phyloP scores from a whole-genome alignment of 2,888 invertebrate genomes.

The Agrotis puta region DNA sequence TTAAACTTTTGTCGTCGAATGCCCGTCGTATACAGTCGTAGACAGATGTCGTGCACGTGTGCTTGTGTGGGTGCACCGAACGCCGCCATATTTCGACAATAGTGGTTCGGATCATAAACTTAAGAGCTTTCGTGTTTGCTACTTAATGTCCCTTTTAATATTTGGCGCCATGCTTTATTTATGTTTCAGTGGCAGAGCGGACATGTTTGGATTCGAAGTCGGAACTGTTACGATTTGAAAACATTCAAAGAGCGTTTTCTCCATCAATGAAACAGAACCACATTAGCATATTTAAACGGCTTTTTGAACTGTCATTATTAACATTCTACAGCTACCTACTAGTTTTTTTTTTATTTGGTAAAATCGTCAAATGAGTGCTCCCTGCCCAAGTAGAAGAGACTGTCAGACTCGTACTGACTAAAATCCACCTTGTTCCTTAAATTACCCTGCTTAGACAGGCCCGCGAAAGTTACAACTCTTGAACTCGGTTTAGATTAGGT shows the following conservation, averaged over 20 bases:
- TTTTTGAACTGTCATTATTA: no score
- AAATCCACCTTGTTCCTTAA: no score
- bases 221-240: constrained; percentile 8
- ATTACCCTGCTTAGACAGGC: no score
- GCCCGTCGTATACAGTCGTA: constrained; percentile 67
- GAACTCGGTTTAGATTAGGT: no score
- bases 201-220: constrained; percentile 5
- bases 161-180: constrained; percentile 58
- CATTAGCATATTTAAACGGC: no score
- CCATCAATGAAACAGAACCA: neutral
- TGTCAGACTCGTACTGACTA: no score
- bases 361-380: no score
- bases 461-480: no score
- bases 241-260: neutral
- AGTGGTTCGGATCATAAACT: constrained; percentile 56
- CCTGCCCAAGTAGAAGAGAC: no score
- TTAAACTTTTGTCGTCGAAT: constrained; percentile 69
- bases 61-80: constrained; percentile 62
- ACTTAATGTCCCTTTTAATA: constrained; percentile 50
- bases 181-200: constrained; percentile 16
- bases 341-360: no score
- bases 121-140: constrained; percentile 55
- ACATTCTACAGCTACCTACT: no score
- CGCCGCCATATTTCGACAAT: constrained; percentile 62
- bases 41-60: constrained; percentile 80